Base-by-base conservation (phyloP, 1,140 invertebrate genomes). In the Drosophila chauvacae region DNA sequence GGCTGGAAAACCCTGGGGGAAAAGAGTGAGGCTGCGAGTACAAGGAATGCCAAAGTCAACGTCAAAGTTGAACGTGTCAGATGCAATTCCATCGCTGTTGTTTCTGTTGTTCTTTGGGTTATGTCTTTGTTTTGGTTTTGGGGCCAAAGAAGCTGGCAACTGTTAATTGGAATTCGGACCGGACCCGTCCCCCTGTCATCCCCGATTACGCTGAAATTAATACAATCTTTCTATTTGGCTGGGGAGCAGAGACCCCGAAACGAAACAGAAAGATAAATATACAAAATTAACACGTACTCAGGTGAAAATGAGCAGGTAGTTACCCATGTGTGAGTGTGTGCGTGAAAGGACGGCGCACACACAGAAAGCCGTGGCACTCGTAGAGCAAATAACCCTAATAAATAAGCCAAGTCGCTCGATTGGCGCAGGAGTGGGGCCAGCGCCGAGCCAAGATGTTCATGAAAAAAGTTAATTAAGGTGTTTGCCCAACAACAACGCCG, bases 381-480 rank as follows among this genome's bases (percentile, higher is more conserved):
- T 72, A 72, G 70, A 64, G 71, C 68, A 90, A 88, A 90, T 90
- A 88, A 90, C 84, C 84, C 84, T 84, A 87, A 87, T 88, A 87
- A 87, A 87, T 87, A 87, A 87, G 84, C 75, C 81, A 90, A 88
- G 81, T 90, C 50, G 77, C 82, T 68, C 74, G 63, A 79, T 69
- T 87, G 47, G 61, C 62, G 57, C 50, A 13, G 72, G 48, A 63
- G 35, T 18, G 28, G 63, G 50, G n/a, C 7, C 47, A 16, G 13
- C 53, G 28, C 39, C 55, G 33, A 48, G 45, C 68, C 69, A 75
- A 87, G 83, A 87, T 80, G 83, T 77, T 80, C 76, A 72, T 69
- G 66, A 80, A 90, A 87, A 84, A 90, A 90, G 85, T 90, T 90
- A 90, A 90, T 90, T 90, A 90, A 90, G 86, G 85, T 90, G 86